phyloP scores from a whole-genome alignment of 1,140 invertebrate genomes.

The Macrobrachium rosenbergii region DNA sequence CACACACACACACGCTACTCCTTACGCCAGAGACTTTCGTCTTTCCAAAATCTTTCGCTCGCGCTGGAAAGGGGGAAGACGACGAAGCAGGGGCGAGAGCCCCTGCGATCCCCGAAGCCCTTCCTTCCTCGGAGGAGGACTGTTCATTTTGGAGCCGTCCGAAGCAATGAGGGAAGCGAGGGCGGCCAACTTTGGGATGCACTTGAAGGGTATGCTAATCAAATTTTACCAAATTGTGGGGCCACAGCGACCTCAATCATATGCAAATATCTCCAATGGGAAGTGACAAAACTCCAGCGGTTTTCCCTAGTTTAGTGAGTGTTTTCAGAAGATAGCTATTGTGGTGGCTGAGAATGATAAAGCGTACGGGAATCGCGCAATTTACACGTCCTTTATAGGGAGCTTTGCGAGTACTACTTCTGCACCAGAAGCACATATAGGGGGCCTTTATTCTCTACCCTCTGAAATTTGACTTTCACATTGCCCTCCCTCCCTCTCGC shows the following conservation, averaged over 20 bases:
- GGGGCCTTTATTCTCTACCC: background rate
- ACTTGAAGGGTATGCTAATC: conserved; percentile 59
- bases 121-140: background rate
- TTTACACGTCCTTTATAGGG: background rate
- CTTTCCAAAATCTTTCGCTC: background rate
- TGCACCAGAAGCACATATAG: background rate
- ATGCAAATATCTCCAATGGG: conserved; percentile 61
- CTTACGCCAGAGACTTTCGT: background rate
- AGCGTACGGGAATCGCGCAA: background rate
- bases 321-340: conserved; percentile 24
- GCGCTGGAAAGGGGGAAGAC: background rate
- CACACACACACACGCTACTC: background rate
- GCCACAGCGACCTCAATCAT: conserved; percentile 59
- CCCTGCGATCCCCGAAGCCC: background rate
- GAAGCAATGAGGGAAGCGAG: conserved; percentile 31
- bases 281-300: conserved; percentile 53
- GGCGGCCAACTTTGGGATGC: conserved; percentile 52
- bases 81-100: background rate
- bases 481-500: background rate
- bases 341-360: conserved; percentile 4
- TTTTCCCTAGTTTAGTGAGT: conserved; percentile 41
- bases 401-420: background rate
- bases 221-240: conserved; percentile 62
- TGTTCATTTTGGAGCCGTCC: background rate
- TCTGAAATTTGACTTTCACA: background rate